Base-by-base conservation (phyloP, 1,140 invertebrate species). In the Antheraea pernyi region DNA sequence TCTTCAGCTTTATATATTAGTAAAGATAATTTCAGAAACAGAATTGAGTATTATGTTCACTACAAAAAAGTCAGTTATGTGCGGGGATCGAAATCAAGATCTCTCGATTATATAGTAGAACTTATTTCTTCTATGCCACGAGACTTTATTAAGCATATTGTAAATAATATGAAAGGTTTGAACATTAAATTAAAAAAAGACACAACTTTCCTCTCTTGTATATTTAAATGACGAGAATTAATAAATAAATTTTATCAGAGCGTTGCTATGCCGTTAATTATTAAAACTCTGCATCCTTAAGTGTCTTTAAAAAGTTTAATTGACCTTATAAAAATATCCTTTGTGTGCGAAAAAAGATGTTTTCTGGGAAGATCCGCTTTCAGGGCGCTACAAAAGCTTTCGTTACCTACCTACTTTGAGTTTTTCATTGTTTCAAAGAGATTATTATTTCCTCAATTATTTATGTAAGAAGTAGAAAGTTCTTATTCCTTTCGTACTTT, bases 241-340 rank as follows among this genome's bases (percentile, higher is more conserved):
- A 13, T 53, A 53, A 53, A 6, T 48, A 13, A 48, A 13, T 7
- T 46, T 60, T 67, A 59, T 53, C 46, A 53, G 46, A 5, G 46
- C 22, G 22, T 8, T 42, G 39, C 39, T 6, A 53, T 53, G 46
- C 13, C 13, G 46, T 70, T 61, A 19, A 67, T 74, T 70, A 70
- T 74, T 63, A 74, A 70, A 70, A 70, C 71, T 74, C 48, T 58
- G 42, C 67, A 16, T 65, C 71, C 82, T 71, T 80, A 80, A 82
- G 80, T 71, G 75, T 69, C 67, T 79, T 79, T 62, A 72, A 72
- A 82, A 85, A 86, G 84, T 85, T 85, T 80, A 86, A 88, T 88
- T 80, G 84, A 82, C 80, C 79, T 73, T 81, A 81, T 80, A 84
- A 79, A 74, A 80, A 84, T 83, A 82, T 79, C 79, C 80, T 85